phyloP scores from a whole-genome alignment of 1,140 invertebrate genomes.

The Amphibalanus amphitrite region DNA sequence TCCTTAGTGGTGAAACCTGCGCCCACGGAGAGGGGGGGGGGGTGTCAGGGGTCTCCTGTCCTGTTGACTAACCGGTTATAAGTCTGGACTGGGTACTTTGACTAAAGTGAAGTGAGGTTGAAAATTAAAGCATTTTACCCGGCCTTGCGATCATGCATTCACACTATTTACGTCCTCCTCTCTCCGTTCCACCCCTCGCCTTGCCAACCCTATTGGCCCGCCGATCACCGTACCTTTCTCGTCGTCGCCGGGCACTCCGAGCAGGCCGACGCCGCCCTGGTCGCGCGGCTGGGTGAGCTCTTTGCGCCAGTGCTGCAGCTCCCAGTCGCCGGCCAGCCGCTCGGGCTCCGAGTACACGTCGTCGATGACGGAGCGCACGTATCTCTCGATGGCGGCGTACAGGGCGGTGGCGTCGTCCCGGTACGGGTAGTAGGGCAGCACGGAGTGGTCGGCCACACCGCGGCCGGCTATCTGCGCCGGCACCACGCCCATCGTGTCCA shows the following conservation, averaged over 20 bases:
- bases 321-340: slow-evolving; percentile 26
- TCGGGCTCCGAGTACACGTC: slow-evolving; percentile 28
- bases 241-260: slow-evolving; percentile 24
- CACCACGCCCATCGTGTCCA: slow-evolving; percentile 22
- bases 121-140: too few relatives aligned
- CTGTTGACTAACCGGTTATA: too few relatives aligned
- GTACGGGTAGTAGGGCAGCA: slow-evolving; percentile 32
- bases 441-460: slow-evolving; percentile 23
- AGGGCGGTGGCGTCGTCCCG: slow-evolving; percentile 31
- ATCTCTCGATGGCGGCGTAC: slow-evolving; percentile 27
- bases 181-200: too few relatives aligned
- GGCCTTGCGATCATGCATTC: too few relatives aligned
- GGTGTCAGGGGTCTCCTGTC: too few relatives aligned
- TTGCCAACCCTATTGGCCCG: too few relatives aligned
- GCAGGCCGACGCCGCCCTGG: slow-evolving; percentile 24
- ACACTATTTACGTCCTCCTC: too few relatives aligned
- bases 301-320: slow-evolving; percentile 28
- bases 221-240: slow-evolving; percentile 21
- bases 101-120: too few relatives aligned
- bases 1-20: slow-evolving; percentile 22
- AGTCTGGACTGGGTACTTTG: too few relatives aligned
- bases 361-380: slow-evolving; percentile 27
- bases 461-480: slow-evolving; percentile 22
- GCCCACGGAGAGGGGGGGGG: too few relatives aligned
- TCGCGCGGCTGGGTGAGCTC: slow-evolving; percentile 25